These are phyloP conservation scores for Berghia stephanieae DNA, from an alignment of 1,140 invertebrate species.

Conservation along the genomic window DNA sequence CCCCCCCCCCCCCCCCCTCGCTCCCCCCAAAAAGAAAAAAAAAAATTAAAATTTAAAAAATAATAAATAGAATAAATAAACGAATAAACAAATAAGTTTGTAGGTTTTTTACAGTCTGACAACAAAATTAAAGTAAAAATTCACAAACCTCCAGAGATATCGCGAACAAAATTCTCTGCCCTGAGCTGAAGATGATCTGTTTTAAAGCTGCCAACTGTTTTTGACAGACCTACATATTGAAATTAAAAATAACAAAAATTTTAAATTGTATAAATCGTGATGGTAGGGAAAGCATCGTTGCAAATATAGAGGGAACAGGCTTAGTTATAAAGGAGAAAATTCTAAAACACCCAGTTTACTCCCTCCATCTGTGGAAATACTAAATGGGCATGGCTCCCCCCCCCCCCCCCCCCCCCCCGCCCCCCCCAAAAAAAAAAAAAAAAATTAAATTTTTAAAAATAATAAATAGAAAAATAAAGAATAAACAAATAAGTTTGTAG, in stretches of 20 bases:
- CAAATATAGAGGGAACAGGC: neutral
- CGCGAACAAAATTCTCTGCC: constrained; percentile 20
- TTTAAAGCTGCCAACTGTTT: constrained; percentile 13
- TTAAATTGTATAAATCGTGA: neutral
- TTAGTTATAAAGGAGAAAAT: neutral
- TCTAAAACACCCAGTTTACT: neutral
- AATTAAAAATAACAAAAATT: neutral
- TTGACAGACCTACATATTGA: neutral
- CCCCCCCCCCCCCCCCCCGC: too few relatives aligned
- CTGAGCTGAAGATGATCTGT: constrained; percentile 30
- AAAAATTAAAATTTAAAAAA: neutral
- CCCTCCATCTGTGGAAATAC: neutral
- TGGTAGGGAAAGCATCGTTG: neutral
- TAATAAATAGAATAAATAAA: neutral
- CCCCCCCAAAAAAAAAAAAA: too few relatives aligned
- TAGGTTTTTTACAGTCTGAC: neutral
- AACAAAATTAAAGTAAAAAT: neutral
- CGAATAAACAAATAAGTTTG: too few relatives aligned
- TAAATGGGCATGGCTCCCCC: neutral
- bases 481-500: too few relatives aligned
- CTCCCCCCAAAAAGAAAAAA: neutral
- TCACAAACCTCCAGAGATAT: neutral
- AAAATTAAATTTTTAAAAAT: too few relatives aligned
- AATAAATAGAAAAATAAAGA: too few relatives aligned
- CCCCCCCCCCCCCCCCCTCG: neutral